Conservation (phyloP, 2,797 vertebrate genomes). For the Neopelma chrysocephalum region DNA sequence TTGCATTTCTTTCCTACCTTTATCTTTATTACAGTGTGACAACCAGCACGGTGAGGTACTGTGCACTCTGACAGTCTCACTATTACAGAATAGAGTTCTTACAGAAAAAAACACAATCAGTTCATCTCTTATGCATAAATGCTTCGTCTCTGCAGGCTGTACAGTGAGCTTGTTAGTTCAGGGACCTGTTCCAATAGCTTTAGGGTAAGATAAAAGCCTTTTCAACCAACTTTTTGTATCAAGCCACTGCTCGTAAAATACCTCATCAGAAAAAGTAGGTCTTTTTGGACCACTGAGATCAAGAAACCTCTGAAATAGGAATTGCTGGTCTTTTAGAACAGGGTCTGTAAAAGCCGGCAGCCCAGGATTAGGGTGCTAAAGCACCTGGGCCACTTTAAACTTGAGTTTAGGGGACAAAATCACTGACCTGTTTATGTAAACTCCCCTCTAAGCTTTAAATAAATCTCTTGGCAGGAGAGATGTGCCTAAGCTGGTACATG, state of each 20-base stretch:
- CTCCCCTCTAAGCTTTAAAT: neutral
- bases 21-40: conserved; percentile 15
- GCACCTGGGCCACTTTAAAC: neutral
- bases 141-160: conserved; percentile 21
- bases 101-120: neutral
- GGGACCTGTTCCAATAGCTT: neutral
- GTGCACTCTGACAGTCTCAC: neutral
- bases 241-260: neutral
- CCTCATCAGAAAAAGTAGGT: neutral
- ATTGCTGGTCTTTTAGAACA: neutral
- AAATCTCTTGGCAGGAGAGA: neutral
- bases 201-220: conserved; percentile 13
- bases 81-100: neutral
- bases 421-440: neutral
- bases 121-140: conserved; percentile 41
- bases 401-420: neutral
- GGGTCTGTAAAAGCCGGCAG: neutral
- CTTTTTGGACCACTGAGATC: neutral
- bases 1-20: conserved; percentile 32
- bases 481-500: neutral
- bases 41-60: neutral
- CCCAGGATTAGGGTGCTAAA: neutral
- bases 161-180: neutral
- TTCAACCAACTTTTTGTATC: neutral
- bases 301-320: neutral